These are phyloP conservation scores for Bedellia somnulentella DNA, from an alignment of 2,888 invertebrate genomes.

Conservation along the genomic window DNA sequence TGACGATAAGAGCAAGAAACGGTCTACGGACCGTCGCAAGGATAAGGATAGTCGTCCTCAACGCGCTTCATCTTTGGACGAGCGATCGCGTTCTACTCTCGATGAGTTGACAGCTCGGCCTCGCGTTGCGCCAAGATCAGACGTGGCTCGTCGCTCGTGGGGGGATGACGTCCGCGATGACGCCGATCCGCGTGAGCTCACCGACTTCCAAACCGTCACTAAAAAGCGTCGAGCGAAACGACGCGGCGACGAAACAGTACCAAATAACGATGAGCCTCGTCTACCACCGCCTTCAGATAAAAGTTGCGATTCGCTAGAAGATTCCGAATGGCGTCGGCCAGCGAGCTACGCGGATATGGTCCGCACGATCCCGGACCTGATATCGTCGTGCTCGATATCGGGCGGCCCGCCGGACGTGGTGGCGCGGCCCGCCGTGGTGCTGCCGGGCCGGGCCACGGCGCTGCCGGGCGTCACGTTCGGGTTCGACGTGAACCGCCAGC, in stretches of 20 bases:
- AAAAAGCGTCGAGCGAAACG: constrained; percentile 76
- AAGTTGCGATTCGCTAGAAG: constrained; percentile 77
- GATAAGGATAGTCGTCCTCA: constrained; percentile 41
- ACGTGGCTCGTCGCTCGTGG: constrained; percentile 67
- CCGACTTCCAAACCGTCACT: constrained; percentile 82
- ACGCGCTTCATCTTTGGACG: constrained; percentile 79
- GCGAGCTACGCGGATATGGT: constrained; percentile 77
- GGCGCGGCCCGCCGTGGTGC: constrained; percentile 4
- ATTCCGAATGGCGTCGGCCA: constrained; percentile 66
- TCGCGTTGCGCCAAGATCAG: constrained; percentile 61
- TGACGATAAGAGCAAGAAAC: constrained; percentile 53
- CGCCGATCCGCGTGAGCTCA: constrained; percentile 45
- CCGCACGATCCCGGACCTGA: constrained; percentile 58
- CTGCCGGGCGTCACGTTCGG: constrained; percentile 73
- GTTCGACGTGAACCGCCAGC: constrained; percentile 75
- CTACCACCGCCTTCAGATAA: constrained; percentile 74
- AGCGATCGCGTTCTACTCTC: constrained; percentile 75
- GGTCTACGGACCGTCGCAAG: constrained; percentile 45
- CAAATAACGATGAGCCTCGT: background rate
- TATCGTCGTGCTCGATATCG: constrained; percentile 34
- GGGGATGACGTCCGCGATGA: constrained; percentile 64
- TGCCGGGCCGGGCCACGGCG: constrained; percentile 23
- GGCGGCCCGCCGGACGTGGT: constrained; percentile 5
- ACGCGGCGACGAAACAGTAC: constrained; percentile 56
- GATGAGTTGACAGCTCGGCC: constrained; percentile 66